Conservation (phyloP, 1,140 invertebrate genomes). For the Eumaeus atala region DNA sequence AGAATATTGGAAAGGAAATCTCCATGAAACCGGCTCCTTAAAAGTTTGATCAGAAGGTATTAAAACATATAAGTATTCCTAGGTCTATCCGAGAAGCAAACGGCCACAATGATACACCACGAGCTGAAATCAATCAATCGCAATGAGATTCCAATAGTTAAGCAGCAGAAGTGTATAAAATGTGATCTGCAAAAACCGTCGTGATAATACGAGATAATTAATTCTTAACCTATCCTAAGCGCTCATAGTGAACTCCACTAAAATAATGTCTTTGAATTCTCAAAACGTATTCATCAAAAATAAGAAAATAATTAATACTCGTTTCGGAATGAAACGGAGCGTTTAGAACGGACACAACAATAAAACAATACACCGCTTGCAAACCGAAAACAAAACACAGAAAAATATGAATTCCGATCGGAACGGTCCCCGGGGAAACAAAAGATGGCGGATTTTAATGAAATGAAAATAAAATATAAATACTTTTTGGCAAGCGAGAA, state of each 20-base stretch:
- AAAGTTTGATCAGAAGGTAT: too few species aligned
- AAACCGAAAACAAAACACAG: slow-evolving; percentile 69
- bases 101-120: too few species aligned
- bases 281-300: slow-evolving; percentile 63
- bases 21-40: too few species aligned
- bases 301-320: slow-evolving; percentile 73
- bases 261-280: slow-evolving; percentile 56
- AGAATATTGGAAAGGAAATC: too few species aligned
- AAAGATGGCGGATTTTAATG: slow-evolving; percentile 72
- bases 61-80: too few species aligned
- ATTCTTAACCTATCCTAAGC: slow-evolving; percentile 28
- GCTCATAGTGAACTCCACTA: slow-evolving; percentile 46
- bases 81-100: too few species aligned
- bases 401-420: slow-evolving; percentile 74
- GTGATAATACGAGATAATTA: slow-evolving; percentile 40
- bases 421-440: slow-evolving; percentile 57
- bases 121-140: too few species aligned
- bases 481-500: slow-evolving; percentile 66
- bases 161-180: not conserved
- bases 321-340: slow-evolving; percentile 50
- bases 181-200: slow-evolving; percentile 34
- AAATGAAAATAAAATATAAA: slow-evolving; percentile 74
- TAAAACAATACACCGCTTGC: slow-evolving; percentile 64
- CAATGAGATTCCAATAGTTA: not conserved
- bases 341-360: slow-evolving; percentile 60